Base-by-base conservation (phyloP, 1,140 invertebrate species). In the Catajapyx aquilonaris region DNA sequence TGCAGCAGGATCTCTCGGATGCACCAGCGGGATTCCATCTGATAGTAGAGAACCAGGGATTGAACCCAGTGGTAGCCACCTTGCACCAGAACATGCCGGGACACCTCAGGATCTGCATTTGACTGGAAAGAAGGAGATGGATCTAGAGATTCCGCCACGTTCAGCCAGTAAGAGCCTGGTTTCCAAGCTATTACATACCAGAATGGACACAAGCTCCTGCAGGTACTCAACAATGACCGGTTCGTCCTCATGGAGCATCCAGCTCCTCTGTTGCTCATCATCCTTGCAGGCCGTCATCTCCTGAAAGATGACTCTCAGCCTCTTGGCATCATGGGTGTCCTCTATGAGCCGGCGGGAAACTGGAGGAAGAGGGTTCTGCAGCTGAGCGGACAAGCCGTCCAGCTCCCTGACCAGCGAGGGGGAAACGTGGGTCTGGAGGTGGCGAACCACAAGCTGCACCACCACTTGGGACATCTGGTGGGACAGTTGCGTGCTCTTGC, bases 171-270 rank as follows among this genome's bases (percentile, higher is more conserved):
- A 28, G n/a, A 28, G n/a, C n/a, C 23, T 1, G 15, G 20, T 9
- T 19, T 35, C 1, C 15, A 5, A 4, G 19, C 9, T 17, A 42
- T 4, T 7, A 45, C 62, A 60, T 60, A 87, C 83, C 62, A 91
- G 60, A 52, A 93, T 83, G 35, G 76, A 81, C 5, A 80, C 73
- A 11, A 91, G 60, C 52, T 90, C 81, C 34, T 75, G 67, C 5
- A 91, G 65, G 50, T 84, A 76, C 42, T 78, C 73, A 28, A 73
- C 69, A 50, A 93, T 91, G 39, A 77, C 73, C 36, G 67, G 66
- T 47, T 90, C 83, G 56, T 94, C 86, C 56, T 91, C 85, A 57
- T 91, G 79, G 3, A 93, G 59, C 49, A 84, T 81, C 86, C 86
- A 93, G 44, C 79, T 85, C 45, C 87, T 64, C 48, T 94, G 86